Conservation (phyloP, 2,888 invertebrate species). For the Ornithoptera alexandrae region DNA sequence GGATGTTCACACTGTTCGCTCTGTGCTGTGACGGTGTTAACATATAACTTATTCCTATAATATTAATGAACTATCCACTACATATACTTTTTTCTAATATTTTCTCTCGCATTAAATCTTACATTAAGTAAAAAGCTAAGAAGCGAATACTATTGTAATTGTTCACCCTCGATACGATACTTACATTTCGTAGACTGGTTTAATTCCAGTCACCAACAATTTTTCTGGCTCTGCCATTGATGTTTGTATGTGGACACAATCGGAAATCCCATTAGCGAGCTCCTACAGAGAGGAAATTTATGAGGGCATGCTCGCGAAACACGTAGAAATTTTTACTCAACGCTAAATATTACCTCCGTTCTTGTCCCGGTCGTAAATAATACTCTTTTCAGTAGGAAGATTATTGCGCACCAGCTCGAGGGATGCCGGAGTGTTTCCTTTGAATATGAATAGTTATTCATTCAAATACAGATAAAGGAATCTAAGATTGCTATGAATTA, state of each 20-base stretch:
- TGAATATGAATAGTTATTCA: slow-evolving; percentile 52
- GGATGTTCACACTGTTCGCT: too few species aligned
- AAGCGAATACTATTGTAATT: background rate
- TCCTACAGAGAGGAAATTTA: slow-evolving; percentile 69
- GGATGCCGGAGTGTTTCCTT: slow-evolving; percentile 38
- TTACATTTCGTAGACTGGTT: slow-evolving; percentile 2
- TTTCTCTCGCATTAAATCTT: too few species aligned
- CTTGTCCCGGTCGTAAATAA: slow-evolving; percentile 71
- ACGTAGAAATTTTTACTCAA: slow-evolving; percentile 69
- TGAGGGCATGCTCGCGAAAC: slow-evolving; percentile 57
- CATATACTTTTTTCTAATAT: too few species aligned
- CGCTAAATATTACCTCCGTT: slow-evolving; percentile 67
- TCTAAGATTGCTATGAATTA: background rate
- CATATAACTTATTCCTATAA: too few species aligned
- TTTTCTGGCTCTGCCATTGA: slow-evolving; percentile 50
- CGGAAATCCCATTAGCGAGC: slow-evolving; percentile 67
- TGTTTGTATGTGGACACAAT: slow-evolving; percentile 42
- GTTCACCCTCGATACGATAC: background rate
- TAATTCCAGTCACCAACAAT: slow-evolving; percentile 25
- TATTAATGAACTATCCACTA: too few species aligned
- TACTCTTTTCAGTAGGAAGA: slow-evolving; percentile 67
- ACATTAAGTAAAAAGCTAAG: too few species aligned
- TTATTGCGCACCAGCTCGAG: slow-evolving; percentile 56
- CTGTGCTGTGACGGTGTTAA: too few species aligned
- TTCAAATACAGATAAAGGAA: background rate